Conservation (phyloP, 2,888 invertebrate species). For the Tetheella fluctuosa region DNA sequence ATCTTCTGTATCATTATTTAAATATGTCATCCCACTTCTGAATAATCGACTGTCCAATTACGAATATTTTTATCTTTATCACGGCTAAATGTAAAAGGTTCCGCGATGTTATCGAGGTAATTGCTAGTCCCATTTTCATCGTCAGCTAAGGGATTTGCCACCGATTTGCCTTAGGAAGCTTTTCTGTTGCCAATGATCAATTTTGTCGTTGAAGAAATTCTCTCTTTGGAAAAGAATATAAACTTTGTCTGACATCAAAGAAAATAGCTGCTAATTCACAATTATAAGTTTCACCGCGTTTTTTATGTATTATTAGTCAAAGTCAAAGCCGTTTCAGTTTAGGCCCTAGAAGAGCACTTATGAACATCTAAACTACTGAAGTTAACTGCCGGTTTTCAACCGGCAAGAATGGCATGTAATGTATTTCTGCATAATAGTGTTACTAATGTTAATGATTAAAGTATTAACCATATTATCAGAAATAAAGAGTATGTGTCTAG, state of each 20-base stretch:
- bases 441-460: slow-evolving; percentile 26
- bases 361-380: too few species aligned
- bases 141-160: slow-evolving; percentile 54
- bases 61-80: neutral
- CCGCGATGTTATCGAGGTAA: slow-evolving; percentile 63
- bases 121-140: slow-evolving; percentile 61
- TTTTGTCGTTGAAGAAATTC: slow-evolving; percentile 29
- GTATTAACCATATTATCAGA: slow-evolving; percentile 39
- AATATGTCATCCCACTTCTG: neutral
- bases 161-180: slow-evolving; percentile 48
- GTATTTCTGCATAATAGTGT: neutral
- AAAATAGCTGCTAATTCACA: neutral
- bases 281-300: too few species aligned
- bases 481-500: slow-evolving; percentile 38
- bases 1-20: neutral
- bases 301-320: too few species aligned
- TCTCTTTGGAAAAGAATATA: neutral
- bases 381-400: too few species aligned
- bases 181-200: slow-evolving; percentile 48
- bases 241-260: neutral
- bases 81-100: slow-evolving; percentile 32
- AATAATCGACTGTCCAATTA: neutral
- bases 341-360: too few species aligned
- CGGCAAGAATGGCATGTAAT: too few species aligned
- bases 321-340: too few species aligned